Percentiles rank a stretch among this genome's conserved stretches.
These are phyloP conservation scores for Cyphomyrus plagiostoma DNA, from an alignment of 2,113 vertebrate species.

Conservation along the genomic window DNA sequence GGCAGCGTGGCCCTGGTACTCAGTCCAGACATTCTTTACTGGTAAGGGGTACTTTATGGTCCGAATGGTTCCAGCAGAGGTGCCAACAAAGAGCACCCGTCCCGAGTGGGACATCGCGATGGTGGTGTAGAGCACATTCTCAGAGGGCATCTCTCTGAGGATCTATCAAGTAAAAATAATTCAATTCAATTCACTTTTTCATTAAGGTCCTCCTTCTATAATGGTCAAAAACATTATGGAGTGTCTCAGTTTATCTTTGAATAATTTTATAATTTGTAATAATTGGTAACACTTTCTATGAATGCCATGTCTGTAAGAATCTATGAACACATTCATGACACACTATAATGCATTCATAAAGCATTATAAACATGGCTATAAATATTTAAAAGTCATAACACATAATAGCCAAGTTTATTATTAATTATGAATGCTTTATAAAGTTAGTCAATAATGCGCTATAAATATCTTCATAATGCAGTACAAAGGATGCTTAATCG, in stretches of 20 bases:
- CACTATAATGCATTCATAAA: not conserved
- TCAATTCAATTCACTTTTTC: no score
- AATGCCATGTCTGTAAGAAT: not conserved
- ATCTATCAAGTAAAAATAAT: conserved; percentile 58
- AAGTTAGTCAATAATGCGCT: not conserved
- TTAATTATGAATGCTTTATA: not conserved
- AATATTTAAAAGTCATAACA: not conserved
- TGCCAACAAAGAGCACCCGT: conserved; percentile 77
- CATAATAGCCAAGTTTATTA: not conserved
- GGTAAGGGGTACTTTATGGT: conserved; percentile 79
- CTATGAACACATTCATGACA: not conserved
- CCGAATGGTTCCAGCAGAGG: conserved; percentile 71
- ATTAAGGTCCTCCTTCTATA: not conserved
- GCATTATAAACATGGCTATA: not conserved
- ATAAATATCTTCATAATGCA: not conserved
- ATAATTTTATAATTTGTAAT: not conserved
- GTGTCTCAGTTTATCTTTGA: not conserved
- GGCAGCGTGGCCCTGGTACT: conserved; percentile 80
- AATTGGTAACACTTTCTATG: not conserved
- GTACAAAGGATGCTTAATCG: not conserved
- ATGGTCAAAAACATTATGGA: not conserved
- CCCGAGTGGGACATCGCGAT: conserved; percentile 74
- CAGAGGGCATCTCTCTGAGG: conserved; percentile 66
- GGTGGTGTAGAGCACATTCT: conserved; percentile 66
- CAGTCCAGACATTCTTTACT: conserved; percentile 68